Evolutionary conservation across 1,140 invertebrate genomes (phyloP).

Genomic region (Ceratina australensis): DNA sequence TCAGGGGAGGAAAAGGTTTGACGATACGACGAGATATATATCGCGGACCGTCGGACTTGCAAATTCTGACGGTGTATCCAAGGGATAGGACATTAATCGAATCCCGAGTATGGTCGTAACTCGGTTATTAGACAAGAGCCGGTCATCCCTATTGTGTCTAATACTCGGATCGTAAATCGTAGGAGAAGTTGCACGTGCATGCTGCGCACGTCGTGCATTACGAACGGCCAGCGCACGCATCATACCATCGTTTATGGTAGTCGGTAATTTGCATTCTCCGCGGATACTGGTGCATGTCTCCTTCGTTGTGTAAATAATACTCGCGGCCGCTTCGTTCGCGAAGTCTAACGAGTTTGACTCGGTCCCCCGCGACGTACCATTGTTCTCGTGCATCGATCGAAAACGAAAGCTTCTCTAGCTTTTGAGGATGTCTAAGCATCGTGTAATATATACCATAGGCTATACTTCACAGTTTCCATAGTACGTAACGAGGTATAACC

Average conservation of each 20-base stretch:
- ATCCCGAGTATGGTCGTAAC: conserved; percentile 39
- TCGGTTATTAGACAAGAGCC: conserved; percentile 57
- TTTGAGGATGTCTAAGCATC: no score
- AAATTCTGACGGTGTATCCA: conserved; percentile 35
- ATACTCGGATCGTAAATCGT: conserved; percentile 64
- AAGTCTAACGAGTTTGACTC: conserved; percentile 16
- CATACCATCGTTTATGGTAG: conserved; percentile 53
- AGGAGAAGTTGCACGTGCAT: conserved; percentile 55
- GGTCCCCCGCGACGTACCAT: background rate
- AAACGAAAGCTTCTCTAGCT: no score
- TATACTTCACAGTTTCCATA: no score
- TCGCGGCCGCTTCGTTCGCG: background rate
- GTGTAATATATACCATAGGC: no score
- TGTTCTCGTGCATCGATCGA: conserved; percentile 5
- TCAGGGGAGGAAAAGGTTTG: background rate
- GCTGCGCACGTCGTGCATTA: conserved; percentile 43
- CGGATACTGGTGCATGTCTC: conserved; percentile 21
- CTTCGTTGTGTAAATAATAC: conserved; percentile 49
- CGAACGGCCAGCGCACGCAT: conserved; percentile 45
- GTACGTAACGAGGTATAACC: no score
- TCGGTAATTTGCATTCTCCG: conserved; percentile 53
- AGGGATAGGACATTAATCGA: conserved; percentile 50
- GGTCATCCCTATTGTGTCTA: conserved; percentile 62
- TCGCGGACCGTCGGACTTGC: conserved; percentile 19
- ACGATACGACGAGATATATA: conserved; percentile 17